Percentiles rank a stretch among this genome's conserved stretches.
Evolutionary conservation across 2,888 invertebrate genomes (phyloP).

Genomic region (Plusia festucae): DNA sequence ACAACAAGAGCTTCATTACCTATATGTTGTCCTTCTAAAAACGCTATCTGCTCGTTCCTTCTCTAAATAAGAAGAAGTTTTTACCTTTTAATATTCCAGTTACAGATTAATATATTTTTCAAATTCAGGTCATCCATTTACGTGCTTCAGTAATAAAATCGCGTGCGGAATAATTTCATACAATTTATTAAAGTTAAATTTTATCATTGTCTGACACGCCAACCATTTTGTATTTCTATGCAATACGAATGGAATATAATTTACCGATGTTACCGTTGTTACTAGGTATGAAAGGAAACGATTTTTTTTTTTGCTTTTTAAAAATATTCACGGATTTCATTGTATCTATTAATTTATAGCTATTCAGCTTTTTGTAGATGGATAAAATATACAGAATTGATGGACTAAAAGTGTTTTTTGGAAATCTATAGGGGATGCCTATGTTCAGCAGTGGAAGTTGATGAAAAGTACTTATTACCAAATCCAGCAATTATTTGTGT

Average conservation of each 20-base stretch:
- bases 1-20: no score
- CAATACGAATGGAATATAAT: conserved; percentile 9
- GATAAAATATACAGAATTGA: no score
- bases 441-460: no score
- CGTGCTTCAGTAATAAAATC: conserved; percentile 31
- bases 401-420: no score
- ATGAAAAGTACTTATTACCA: no score
- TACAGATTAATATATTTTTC: background rate
- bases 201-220: conserved; percentile 39
- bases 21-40: no score
- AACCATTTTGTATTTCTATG: conserved; percentile 44
- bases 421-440: no score
- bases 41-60: no score
- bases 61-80: no score
- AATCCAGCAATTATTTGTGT: no score
- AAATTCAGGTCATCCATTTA: conserved; percentile 37
- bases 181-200: conserved; percentile 42
- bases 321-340: background rate
- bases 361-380: background rate
- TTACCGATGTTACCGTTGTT: conserved; percentile 3
- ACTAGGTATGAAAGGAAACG: background rate
- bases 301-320: background rate
- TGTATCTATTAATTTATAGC: background rate
- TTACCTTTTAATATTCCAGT: no score
- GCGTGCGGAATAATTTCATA: conserved; percentile 33